Evolutionary conservation across 2,888 invertebrate genomes (phyloP), one percentile per base, ranked within the genome.

Genomic region (Lasioglossum villosulum): DNA sequence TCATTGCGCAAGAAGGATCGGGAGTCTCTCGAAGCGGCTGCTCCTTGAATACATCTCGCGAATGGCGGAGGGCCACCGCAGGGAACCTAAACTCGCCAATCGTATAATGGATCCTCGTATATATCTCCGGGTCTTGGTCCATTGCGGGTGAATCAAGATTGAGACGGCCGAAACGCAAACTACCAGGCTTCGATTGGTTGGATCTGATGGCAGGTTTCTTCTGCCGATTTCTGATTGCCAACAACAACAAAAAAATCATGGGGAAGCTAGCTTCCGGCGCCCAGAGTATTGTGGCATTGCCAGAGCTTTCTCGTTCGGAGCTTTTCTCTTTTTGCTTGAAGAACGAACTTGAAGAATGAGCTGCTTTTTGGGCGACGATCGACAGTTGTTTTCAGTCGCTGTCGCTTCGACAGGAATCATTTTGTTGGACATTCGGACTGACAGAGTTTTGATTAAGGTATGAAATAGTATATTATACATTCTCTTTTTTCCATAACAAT

Each of bases 21-120:
- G 70, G 30, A 75, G 76, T 59, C 78, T 80, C 63, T 34, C 74
- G 71, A 70, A 78, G 78, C 48, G 76, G 78, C 80, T 83, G 72
- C 77, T 63, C 63, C 83, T 59, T 75, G 75, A 73, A 76, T 83
- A 78, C 77, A 59, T 83, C 80, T 78, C 37, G 45, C 71, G 75
- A 80, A 68, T 72, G 72, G 42, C 59, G 59, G 75, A 59, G 30
- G 83, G 68, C 63, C 66, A 76, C 72, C 66, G 70, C 30, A 52
- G 77, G n/a, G 75, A 77, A 77, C 80, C 87, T 78, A 84, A 83
- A 84, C 74, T 84, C 84, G 27, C 87, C 87, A 83, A 85, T 88
- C 82, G 74, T 80, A 85, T 83, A 88, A 88, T 88, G 85, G 84
- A 87, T 72, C 68, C 71, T 34, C 80, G 76, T 34, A 42, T 71